Evolutionary conservation across 2,888 invertebrate genomes (phyloP).

Genomic region (Spodoptera exigua): DNA sequence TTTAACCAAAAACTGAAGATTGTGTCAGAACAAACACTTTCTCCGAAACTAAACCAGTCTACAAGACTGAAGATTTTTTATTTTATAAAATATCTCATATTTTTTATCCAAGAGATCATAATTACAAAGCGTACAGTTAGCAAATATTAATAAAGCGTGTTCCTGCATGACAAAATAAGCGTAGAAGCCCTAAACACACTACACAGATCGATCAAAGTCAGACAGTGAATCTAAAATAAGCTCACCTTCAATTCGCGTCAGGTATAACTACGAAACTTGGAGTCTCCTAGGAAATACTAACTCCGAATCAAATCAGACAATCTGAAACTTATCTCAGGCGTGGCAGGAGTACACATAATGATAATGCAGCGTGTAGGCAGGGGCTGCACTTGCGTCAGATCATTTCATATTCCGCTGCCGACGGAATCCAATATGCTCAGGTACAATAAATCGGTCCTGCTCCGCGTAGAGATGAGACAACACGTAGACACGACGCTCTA

Average conservation of each 20-base stretch:
- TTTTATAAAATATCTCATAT: too few relatives aligned
- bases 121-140: too few relatives aligned
- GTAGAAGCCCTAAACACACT: background rate
- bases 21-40: conserved; percentile 7
- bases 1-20: conserved; percentile 4
- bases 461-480: conserved; percentile 10
- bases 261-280: conserved; percentile 17
- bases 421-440: conserved; percentile 44
- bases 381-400: conserved; percentile 29
- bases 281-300: conserved; percentile 43
- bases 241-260: conserved; percentile 10
- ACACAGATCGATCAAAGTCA: conserved; percentile 3
- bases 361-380: conserved; percentile 13
- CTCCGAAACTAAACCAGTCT: too few relatives aligned
- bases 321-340: conserved; percentile 22
- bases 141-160: too few relatives aligned
- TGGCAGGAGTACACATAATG: conserved; percentile 17
- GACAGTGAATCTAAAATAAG: conserved; percentile 10
- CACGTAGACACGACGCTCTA: conserved; percentile 31
- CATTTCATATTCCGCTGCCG: conserved; percentile 44
- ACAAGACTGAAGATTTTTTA: too few relatives aligned
- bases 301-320: conserved; percentile 37
- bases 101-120: too few relatives aligned
- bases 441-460: conserved; percentile 49
- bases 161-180: too few relatives aligned